Evolutionary conservation across 2,888 invertebrate species (phyloP).

Genomic region (Drosophila sordidapex): DNA sequence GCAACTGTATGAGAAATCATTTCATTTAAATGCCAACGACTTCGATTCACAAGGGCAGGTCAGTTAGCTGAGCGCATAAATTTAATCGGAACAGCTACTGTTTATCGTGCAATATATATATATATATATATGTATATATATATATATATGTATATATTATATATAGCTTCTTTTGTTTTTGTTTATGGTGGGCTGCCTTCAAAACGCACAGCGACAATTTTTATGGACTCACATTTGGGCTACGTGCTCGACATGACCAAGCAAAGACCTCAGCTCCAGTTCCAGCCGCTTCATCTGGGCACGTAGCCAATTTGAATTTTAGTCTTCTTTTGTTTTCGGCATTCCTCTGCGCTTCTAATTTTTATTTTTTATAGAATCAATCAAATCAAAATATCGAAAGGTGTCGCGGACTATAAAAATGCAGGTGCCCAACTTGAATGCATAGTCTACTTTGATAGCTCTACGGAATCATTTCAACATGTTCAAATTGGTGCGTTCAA

Average conservation of each 20-base stretch:
- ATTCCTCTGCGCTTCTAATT: slow-evolving; percentile 35
- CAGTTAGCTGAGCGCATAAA: slow-evolving; percentile 61
- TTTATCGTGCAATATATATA: not conserved
- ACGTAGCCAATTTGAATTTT: slow-evolving; percentile 24
- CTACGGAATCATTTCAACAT: slow-evolving; percentile 64
- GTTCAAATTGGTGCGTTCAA: slow-evolving; percentile 77
- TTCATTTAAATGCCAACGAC: not conserved
- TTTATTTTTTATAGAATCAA: slow-evolving; percentile 41
- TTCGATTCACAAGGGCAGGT: slow-evolving; percentile 48
- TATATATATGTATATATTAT: not conserved
- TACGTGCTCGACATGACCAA: slow-evolving; percentile 65
- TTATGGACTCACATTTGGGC: slow-evolving; percentile 60
- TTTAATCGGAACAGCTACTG: slow-evolving; percentile 37
- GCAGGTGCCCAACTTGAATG: slow-evolving; percentile 8
- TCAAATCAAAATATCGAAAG: slow-evolving; percentile 16
- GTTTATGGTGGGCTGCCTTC: slow-evolving; percentile 53
- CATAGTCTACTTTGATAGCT: slow-evolving; percentile 73
- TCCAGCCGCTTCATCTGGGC: slow-evolving; percentile 17
- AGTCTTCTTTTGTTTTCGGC: slow-evolving; percentile 2
- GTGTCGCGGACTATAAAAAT: slow-evolving; percentile 74
- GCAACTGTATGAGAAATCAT: not conserved
- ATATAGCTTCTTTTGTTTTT: not conserved
- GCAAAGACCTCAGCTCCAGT: slow-evolving; percentile 42
- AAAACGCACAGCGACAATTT: slow-evolving; percentile 42
- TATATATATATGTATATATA: not conserved